Conservation (phyloP, 2,888 invertebrate species). For the Steromphala cineraria region DNA sequence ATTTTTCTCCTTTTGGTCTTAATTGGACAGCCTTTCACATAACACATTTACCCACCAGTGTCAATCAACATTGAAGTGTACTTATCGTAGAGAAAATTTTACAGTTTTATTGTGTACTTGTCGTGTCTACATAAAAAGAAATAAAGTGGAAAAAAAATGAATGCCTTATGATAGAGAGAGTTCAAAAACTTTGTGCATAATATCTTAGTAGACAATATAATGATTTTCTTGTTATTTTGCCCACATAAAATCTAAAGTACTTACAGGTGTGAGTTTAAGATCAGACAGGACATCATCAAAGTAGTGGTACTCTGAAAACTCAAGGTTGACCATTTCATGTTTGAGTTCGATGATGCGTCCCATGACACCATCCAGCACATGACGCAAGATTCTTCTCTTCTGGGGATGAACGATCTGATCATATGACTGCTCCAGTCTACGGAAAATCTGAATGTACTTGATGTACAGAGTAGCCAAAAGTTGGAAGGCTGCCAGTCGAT, state of each 20-base stretch:
- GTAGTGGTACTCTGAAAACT: constrained; percentile 90
- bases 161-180: too few relatives aligned
- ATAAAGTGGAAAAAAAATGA: too few relatives aligned
- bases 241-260: constrained; percentile 34
- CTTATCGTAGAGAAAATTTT: too few relatives aligned
- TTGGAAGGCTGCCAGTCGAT: constrained; percentile 74
- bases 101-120: too few relatives aligned
- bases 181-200: too few relatives aligned
- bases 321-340: constrained; percentile 89
- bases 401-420: constrained; percentile 96
- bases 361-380: constrained; percentile 78
- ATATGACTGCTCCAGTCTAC: constrained; percentile 86
- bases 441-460: constrained; percentile 86
- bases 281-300: constrained; percentile 88
- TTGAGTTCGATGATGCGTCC: constrained; percentile 92
- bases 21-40: too few relatives aligned
- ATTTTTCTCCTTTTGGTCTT: too few relatives aligned
- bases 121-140: too few relatives aligned
- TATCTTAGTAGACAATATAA: background rate
- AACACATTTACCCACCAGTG: too few relatives aligned
- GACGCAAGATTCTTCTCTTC: constrained; percentile 86
- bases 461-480: constrained; percentile 81
- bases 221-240: background rate
- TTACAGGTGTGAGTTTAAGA: constrained; percentile 84
- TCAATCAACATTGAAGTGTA: too few relatives aligned